These are phyloP conservation scores for Natator depressus DNA, from an alignment of 2,113 vertebrate species.

Conservation along the genomic window DNA sequence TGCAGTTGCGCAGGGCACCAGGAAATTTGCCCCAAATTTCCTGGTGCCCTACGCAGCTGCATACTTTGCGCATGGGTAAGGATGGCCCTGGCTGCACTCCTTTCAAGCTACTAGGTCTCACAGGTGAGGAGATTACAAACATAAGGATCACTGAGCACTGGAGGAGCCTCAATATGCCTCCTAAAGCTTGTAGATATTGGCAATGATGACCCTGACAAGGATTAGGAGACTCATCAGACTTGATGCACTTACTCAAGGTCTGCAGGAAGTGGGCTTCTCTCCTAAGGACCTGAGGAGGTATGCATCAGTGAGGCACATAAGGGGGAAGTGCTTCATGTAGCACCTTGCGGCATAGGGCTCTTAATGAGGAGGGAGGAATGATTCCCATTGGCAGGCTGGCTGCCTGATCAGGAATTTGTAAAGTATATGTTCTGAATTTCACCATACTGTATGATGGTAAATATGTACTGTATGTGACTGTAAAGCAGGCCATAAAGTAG, in stretches of 20 bases:
- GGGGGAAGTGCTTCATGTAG: neutral
- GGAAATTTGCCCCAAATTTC: too few species aligned
- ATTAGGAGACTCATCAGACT: neutral
- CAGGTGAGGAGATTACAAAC: neutral
- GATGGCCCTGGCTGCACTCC: neutral
- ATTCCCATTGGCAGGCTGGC: rapidly evolving
- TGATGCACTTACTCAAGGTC: neutral
- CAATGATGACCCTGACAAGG: neutral
- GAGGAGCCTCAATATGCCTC: neutral
- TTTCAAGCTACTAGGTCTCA: neutral
- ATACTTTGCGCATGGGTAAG: too few species aligned
- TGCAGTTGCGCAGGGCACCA: too few species aligned
- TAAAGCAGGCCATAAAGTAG: neutral
- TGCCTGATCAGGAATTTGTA: neutral
- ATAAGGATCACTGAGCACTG: neutral
- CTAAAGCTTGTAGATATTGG: neutral
- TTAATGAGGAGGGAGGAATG: neutral
- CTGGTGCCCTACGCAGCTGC: too few species aligned
- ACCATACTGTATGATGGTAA: neutral
- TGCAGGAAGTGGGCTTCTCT: neutral
- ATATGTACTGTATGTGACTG: neutral
- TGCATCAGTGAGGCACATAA: neutral
- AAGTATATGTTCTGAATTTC: rapidly evolving
- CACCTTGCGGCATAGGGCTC: neutral
- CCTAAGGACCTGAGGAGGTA: neutral